Evolutionary conservation across 2,113 vertebrate species (phyloP), one percentile per base, ranked within the genome.

Genomic region (Anolis carolinensis): DNA sequence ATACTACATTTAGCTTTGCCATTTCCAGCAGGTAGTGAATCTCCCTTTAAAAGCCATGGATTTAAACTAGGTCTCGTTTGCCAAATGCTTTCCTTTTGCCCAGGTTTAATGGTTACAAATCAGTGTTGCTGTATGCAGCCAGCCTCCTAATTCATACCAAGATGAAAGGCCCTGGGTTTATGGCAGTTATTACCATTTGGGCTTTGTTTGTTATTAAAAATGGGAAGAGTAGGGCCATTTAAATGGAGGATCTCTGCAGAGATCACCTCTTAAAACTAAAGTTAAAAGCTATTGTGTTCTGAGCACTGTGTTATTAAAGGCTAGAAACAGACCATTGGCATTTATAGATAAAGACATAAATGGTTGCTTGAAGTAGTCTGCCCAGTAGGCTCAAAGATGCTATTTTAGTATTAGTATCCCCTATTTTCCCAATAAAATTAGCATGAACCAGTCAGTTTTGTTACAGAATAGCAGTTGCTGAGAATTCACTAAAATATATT

Each of bases 401-500:
- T 63, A 91, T 94, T 91, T 91, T 85, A 90, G 89, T 90, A 87
- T 87, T 90, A 89, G 23, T 6, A 63, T 70, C 87, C 74, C 84
- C 90, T 89, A 88, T 86, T 89, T 92, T 82, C 79, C 85, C 90
- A 84, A 52, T 92, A 93, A 93, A 93, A 91, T 92, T 71, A 92
- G 92, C 91, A 86, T 16, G 83, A 88, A 91, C 23, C 92, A 93
- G 90, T 92, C 93, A 83, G 84, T 90, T 95, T 91, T 82, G 78
- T 87, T 81, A 91, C 63, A 91, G 83, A 39, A 65, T 89, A 92
- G 90, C 88, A 85, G 87, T 94, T 77, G 89, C 92, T 92, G 86
- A 73, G 86, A 93, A 85, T 94, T 93, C 92, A 92, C 92, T 82
- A 91, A 94, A 93, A 91, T 75, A 92, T 95, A 95, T 73, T 91